phyloP scores from a whole-genome alignment of 2,888 invertebrate genomes.

The Fragum fragum region DNA sequence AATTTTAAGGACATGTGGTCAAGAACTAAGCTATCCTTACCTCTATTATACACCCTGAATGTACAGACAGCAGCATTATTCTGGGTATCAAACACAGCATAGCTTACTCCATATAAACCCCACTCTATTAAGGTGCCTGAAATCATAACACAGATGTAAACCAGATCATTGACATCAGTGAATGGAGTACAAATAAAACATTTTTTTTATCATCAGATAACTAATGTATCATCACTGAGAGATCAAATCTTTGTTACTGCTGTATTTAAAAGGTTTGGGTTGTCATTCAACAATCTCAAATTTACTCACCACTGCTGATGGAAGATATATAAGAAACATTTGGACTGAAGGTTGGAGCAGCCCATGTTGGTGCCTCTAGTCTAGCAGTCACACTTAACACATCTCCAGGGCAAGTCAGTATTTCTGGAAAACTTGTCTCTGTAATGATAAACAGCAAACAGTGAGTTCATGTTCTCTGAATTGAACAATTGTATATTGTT shows the following conservation, averaged over 20 bases:
- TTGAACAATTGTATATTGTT: too few species aligned
- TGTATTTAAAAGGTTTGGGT: too few species aligned
- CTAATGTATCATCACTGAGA: too few species aligned
- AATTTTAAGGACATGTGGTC: too few species aligned
- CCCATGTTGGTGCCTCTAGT: slow-evolving; percentile 57
- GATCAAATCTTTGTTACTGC: too few species aligned
- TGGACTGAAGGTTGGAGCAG: slow-evolving; percentile 54
- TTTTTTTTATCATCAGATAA: too few species aligned
- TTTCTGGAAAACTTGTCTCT: slow-evolving; percentile 39
- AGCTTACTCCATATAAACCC: slow-evolving; percentile 72
- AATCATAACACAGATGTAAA: too few species aligned
- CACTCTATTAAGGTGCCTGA: slow-evolving; percentile 68
- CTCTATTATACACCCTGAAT: slow-evolving; percentile 93
- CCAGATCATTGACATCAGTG: too few species aligned
- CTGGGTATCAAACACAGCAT: slow-evolving; percentile 97
- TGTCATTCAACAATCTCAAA: too few species aligned
- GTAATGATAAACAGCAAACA: not conserved
- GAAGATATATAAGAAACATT: slow-evolving; percentile 13
- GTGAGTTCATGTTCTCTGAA: too few species aligned
- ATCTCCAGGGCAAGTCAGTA: slow-evolving; percentile 66
- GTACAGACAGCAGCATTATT: slow-evolving; percentile 99
- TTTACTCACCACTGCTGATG: slow-evolving; percentile 23
- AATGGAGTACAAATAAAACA: too few species aligned
- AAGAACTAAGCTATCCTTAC: not conserved
- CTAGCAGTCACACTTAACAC: slow-evolving; percentile 58